phyloP scores from a whole-genome alignment of 2,113 vertebrate genomes.

The Seriola dumerili region DNA sequence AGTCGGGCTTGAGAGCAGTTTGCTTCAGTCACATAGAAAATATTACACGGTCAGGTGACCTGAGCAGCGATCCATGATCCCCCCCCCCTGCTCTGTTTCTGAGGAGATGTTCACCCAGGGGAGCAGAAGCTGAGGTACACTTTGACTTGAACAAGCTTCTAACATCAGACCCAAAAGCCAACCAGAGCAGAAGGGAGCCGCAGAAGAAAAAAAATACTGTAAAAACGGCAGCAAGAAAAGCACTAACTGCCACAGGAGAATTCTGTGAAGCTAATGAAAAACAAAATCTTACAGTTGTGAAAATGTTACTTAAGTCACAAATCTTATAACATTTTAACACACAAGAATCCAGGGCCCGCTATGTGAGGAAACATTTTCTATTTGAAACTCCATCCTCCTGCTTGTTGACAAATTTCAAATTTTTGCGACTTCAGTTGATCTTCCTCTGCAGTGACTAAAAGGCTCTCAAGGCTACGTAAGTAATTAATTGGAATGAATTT shows the following conservation, averaged over 20 bases:
- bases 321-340: not conserved
- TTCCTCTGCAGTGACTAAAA: no score
- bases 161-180: slow-evolving; percentile 19
- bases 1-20: slow-evolving; percentile 18
- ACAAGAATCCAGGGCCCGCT: not conserved
- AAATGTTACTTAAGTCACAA: not conserved
- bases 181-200: not conserved
- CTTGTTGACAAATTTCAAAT: no score
- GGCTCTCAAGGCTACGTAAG: no score
- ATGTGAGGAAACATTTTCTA: not conserved
- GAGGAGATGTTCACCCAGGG: slow-evolving; percentile 18
- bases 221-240: not conserved
- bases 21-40: not conserved
- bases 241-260: not conserved
- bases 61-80: slow-evolving; percentile 21
- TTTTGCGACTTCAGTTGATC: no score
- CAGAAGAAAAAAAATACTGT: not conserved
- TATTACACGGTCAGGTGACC: not conserved
- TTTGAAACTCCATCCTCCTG: no score
- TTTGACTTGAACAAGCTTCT: slow-evolving; percentile 20
- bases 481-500: no score
- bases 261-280: not conserved
- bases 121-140: slow-evolving; percentile 4
- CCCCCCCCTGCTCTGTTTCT: not conserved
- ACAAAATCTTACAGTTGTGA: not conserved